Base-by-base conservation (phyloP, 2,797 vertebrate species). In the Xyrichtys novacula region DNA sequence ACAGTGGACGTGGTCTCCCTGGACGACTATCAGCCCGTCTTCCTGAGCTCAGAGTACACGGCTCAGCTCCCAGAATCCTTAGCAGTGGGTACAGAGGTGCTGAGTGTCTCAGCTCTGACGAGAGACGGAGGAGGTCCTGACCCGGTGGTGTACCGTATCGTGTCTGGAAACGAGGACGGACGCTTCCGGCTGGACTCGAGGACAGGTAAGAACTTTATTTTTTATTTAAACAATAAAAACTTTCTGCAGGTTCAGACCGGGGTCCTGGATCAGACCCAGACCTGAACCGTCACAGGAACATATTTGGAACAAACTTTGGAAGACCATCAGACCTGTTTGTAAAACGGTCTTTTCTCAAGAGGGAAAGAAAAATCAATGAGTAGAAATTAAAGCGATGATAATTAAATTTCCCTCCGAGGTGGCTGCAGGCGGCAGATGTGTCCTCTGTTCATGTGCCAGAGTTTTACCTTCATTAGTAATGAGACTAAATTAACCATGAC, bases 1-100 rank as follows among this genome's bases (percentile, higher is more conserved):
- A 94, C 95, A 0, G 92, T 99, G 53, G 94, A 96, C 0, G 93
- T 99, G 31, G 96, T 98, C 39, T 95, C 96, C 66, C 93, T 99
- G 12, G 95, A 95, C 1, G 93, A 98, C 58, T 98, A 98, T 71
- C 94, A 96, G 85, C 97, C 97, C 0, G 88, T 98, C 74, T 99
- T 99, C 75, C 91, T 95, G 71, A 94, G 80, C 80, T 84, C 94
- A 0, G 96, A 99, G 78, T 95, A 97, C 0, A 84, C 86, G 0
- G 90, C 94, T 22, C 91, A 90, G 81, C 90, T 98, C 65, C 95
- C 93, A 9, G 98, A 99, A 85, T 95, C 97, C 0, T 59, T 90
- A 3, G 86, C 83, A 0, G 90, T 94, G 0, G 97, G 96, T 1
- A 91, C 94, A 0, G 93, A 96, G 77, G 94, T 99, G 68, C 80